phyloP scores from a whole-genome alignment of 1,140 invertebrate species.

The Dendroctonus ponderosae region DNA sequence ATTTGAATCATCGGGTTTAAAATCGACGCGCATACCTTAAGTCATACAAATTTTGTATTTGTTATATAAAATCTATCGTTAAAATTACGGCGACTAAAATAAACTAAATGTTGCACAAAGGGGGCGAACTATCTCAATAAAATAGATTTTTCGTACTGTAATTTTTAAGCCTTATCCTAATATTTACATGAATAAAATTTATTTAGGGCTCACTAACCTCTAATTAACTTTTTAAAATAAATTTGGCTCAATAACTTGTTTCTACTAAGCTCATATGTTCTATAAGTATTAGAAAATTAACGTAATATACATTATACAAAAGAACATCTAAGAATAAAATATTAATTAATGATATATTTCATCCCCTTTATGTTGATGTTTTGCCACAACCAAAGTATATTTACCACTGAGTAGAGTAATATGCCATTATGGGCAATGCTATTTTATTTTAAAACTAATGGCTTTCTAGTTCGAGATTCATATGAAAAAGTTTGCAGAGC shows the following conservation, averaged over 20 bases:
- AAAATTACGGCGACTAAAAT: slow-evolving; percentile 10
- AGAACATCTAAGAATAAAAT: slow-evolving; percentile 5
- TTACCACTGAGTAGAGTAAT: slow-evolving; percentile 5
- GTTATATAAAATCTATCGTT: slow-evolving; percentile 28
- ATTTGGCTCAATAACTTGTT: slow-evolving; percentile 6
- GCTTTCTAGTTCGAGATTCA: no score
- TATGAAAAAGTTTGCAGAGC: no score
- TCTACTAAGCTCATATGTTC: slow-evolving; percentile 25
- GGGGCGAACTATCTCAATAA: slow-evolving; percentile 15
- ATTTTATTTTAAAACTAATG: no score
- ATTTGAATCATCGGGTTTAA: not conserved
- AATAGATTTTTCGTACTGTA: not conserved
- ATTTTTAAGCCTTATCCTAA: slow-evolving; percentile 20
- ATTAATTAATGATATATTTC: slow-evolving; percentile 18
- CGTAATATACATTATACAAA: slow-evolving; percentile 9
- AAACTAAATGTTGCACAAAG: slow-evolving; percentile 20
- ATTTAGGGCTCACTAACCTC: slow-evolving; percentile 16
- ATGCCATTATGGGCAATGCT: slow-evolving; percentile 9
- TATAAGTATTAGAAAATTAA: slow-evolving; percentile 25
- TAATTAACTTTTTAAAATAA: slow-evolving; percentile 26
- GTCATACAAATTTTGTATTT: slow-evolving; percentile 16
- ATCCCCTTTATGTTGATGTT: slow-evolving; percentile 25
- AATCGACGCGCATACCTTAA: slow-evolving; percentile 6
- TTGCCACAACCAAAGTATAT: slow-evolving; percentile 23
- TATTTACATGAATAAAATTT: slow-evolving; percentile 27